A percentile compares a stretch with the other conserved stretches of the same genome.
These are phyloP conservation scores for Xiphorhynchus elegans DNA, from an alignment of 2,113 vertebrate genomes.

Conservation along the genomic window DNA sequence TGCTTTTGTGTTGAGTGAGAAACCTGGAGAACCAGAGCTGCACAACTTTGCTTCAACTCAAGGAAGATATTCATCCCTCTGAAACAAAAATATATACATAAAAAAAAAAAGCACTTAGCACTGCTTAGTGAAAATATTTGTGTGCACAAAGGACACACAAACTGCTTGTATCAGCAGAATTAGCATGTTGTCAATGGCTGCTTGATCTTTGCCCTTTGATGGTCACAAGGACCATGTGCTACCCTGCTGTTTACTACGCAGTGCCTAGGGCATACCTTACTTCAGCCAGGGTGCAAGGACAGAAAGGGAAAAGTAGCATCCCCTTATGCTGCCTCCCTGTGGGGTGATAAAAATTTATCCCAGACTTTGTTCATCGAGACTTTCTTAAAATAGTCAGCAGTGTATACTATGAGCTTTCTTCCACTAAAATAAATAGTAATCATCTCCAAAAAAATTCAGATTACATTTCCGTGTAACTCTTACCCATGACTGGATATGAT, in stretches of 20 bases:
- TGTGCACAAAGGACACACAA: neutral
- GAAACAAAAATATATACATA: neutral
- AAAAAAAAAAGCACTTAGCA: neutral
- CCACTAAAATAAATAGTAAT: neutral
- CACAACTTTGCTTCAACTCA: neutral
- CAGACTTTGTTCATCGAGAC: neutral
- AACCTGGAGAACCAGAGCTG: neutral
- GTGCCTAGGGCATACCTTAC: neutral
- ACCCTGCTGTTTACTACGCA: neutral
- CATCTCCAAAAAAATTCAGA: neutral
- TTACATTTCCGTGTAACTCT: neutral
- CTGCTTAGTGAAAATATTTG: neutral
- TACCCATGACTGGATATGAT: neutral
- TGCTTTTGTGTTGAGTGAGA: neutral
- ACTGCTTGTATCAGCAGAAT: neutral
- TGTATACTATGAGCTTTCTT: neutral
- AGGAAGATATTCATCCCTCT: neutral
- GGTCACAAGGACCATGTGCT: neutral
- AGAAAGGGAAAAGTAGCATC: neutral
- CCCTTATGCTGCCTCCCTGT: neutral
- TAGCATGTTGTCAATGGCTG: neutral
- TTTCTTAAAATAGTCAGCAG: neutral
- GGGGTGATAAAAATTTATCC: neutral
- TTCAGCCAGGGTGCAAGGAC: neutral
- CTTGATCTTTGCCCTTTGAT: neutral